Evolutionary conservation across 2,797 vertebrate genomes (phyloP).

Genomic region (Gouania willdenowi): DNA sequence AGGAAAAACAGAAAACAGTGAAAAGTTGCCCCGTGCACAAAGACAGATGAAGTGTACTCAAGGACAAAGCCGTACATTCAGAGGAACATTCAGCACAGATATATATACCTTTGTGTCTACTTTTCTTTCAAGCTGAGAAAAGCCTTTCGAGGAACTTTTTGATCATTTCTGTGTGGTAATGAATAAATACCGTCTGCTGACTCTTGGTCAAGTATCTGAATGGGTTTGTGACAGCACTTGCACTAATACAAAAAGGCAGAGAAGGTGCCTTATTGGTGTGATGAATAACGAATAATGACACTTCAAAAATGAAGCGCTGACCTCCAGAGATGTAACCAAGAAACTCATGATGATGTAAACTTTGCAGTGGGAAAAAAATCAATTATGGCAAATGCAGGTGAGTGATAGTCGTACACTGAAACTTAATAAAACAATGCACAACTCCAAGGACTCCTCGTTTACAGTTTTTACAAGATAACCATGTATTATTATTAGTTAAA

Average conservation of each 20-base stretch:
- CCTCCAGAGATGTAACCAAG: slow-evolving; percentile 5
- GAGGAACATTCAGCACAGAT: slow-evolving; percentile 33
- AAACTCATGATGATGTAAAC: slow-evolving; percentile 11
- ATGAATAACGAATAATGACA: slow-evolving; percentile 10
- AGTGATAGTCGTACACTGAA: slow-evolving; percentile 47
- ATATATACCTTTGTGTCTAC: no score
- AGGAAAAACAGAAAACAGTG: slow-evolving; percentile 18
- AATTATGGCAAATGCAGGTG: slow-evolving; percentile 60
- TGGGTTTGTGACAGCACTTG: slow-evolving; percentile 1
- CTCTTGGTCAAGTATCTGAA: slow-evolving; percentile 4
- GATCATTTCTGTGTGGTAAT: no score
- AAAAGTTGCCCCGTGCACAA: slow-evolving; percentile 41
- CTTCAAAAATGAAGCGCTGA: slow-evolving; percentile 3
- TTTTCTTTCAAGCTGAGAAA: no score
- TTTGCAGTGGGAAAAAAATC: slow-evolving; percentile 22
- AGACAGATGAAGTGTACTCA: slow-evolving; percentile 34
- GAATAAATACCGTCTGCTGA: slow-evolving; percentile 13
- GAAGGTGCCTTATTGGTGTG: slow-evolving; percentile 27
- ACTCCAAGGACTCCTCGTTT: no score
- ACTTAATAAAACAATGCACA: no score
- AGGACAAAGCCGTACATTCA: slow-evolving; percentile 50
- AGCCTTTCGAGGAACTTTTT: no score
- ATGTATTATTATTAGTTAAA: no score
- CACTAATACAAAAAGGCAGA: slow-evolving; percentile 45
- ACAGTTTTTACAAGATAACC: no score